Evolutionary conservation across 2,888 invertebrate species (phyloP), one percentile per base, ranked within the genome.

Genomic region (Ennomos erosarius): DNA sequence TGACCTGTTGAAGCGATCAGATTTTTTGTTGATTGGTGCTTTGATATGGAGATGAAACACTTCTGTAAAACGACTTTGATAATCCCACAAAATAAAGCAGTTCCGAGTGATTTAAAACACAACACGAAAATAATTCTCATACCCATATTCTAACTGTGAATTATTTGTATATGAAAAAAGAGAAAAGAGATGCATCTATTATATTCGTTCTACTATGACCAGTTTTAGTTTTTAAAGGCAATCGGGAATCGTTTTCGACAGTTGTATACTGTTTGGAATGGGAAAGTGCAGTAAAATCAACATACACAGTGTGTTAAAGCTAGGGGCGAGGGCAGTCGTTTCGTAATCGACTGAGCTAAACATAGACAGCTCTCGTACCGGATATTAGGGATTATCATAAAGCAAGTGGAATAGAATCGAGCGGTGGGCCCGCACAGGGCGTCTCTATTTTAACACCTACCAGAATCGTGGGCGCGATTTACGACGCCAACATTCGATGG

Each of bases 301-400:
- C 47, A 53, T 38, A 54, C 16, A 34, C 33, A 39, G 10, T 56
- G 46, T 55, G 44, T 47, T 47, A 45, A 47, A 36, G 26, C n/a
- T 38, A 47, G 54, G 49, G 60, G 68, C 67, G 71, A 72, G 69
- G 72, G 73, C 74, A 75, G 73, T 74, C 74, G 74, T 75, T 79
- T 79, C 74, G 69, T 77, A 76, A 78, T 77, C 72, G 77, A 72
- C 69, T 69, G 70, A 70, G 78, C 82, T 89, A 88, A 87, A 87
- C 77, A 85, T 88, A 88, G 81, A 75, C 71, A 68, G 71, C 76
- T 79, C 80, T 83, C 78, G 78, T 82, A 84, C 89, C 90, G 90
- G 90, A 91, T 90, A 90, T 91, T 84, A 85, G 84, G 90, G 90
- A 90, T 92, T 90, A 90, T 90, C 87, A 91, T 90, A 90, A 91